Conservation (phyloP, 2,797 vertebrate species). For the Acanthurus lineatus region DNA sequence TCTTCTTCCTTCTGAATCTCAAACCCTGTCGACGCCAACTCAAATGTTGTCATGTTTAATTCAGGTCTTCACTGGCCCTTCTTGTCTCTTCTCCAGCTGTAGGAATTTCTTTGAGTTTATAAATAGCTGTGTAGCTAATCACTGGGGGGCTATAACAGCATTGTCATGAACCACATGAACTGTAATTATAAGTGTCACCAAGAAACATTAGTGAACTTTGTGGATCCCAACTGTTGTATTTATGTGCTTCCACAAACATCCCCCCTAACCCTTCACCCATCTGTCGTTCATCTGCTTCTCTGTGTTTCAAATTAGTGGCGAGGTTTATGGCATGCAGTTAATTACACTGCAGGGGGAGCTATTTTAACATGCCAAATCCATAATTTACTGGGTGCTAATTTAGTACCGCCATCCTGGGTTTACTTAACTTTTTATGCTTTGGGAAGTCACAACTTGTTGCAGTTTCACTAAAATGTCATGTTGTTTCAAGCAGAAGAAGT, state of each 20-base stretch:
- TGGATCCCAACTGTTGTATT: constrained; percentile 20
- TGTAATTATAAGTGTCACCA: constrained; percentile 32
- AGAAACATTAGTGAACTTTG: constrained; percentile 32
- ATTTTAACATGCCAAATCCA: constrained; percentile 31
- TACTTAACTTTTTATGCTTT: constrained; percentile 1
- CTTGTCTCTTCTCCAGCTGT: constrained; percentile 11
- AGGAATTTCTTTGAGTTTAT: constrained; percentile 60
- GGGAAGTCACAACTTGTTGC: neutral
- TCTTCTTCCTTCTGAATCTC: constrained; percentile 20
- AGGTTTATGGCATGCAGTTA: constrained; percentile 15
- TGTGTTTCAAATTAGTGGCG: constrained; percentile 33
- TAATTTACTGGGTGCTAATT: constrained; percentile 18
- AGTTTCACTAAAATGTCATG: neutral
- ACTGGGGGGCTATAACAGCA: constrained; percentile 33
- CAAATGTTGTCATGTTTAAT: constrained; percentile 4
- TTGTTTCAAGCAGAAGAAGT: neutral
- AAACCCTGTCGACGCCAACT: neutral
- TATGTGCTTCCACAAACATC: constrained; percentile 34
- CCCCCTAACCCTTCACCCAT: constrained; percentile 16
- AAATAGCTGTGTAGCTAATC: constrained; percentile 58
- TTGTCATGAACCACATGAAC: constrained; percentile 48
- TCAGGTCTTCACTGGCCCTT: neutral
- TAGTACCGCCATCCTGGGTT: neutral
- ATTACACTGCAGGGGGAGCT: constrained; percentile 20
- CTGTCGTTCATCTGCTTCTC: constrained; percentile 25